These are phyloP conservation scores for Podarcis cretensis DNA, from an alignment of 2,113 vertebrate species.

Conservation along the genomic window DNA sequence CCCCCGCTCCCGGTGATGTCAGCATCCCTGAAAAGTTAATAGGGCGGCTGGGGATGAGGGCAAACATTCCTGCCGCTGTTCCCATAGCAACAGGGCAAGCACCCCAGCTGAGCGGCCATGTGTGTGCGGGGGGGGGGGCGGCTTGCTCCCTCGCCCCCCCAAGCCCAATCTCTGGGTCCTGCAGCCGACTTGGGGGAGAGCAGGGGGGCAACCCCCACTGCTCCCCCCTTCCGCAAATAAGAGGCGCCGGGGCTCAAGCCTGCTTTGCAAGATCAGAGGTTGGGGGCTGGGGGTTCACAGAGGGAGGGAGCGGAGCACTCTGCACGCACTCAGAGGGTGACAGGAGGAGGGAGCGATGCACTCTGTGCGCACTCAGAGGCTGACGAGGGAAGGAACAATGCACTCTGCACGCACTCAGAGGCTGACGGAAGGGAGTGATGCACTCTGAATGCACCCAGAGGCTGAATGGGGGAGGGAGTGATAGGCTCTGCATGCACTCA, in stretches of 20 bases:
- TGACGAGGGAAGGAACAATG: no score
- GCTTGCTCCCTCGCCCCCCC: neutral
- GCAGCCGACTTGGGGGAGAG: neutral
- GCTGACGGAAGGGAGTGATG: no score
- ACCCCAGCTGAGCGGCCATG: neutral
- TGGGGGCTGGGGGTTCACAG: no score
- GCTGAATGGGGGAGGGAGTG: no score
- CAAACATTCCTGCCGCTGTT: conserved; percentile 20
- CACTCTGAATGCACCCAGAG: no score
- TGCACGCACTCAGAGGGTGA: neutral
- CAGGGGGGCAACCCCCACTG: accelerated
- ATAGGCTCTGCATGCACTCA: no score
- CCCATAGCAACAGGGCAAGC: conserved; percentile 39
- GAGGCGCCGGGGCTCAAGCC: neutral
- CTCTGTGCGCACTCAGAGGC: no score
- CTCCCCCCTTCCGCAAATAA: neutral
- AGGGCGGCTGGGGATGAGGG: neutral
- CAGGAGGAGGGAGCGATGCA: no score
- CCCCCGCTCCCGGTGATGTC: neutral
- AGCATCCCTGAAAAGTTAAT: conserved; percentile 17
- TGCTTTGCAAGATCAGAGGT: neutral
- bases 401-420: no score
- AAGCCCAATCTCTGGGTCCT: neutral
- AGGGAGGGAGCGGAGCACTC: neutral
- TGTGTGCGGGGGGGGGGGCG: no score